Base-by-base conservation (phyloP, 2,888 invertebrate genomes). In the Anoplius nigerrimus region DNA sequence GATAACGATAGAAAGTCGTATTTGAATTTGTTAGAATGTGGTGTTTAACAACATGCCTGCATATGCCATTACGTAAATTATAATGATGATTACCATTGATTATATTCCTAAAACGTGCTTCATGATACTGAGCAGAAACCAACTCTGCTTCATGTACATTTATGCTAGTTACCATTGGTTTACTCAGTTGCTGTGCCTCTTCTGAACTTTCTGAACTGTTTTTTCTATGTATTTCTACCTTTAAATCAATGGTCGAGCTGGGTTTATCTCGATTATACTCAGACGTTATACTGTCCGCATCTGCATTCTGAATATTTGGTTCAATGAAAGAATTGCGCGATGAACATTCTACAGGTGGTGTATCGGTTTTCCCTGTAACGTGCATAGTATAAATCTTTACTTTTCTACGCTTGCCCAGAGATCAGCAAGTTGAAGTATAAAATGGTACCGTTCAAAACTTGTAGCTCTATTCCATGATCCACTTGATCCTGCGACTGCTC, bases 161-260 rank as follows among this genome's bases (percentile, higher is more conserved):
- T 59, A 82, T 76, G 62, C 72, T 82, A 21, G 84, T 81, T 53
- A 82, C 81, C 55, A 81, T 81, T 43, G 84, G 84, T 67, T 87
- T 86, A 61, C 78, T 81, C 42, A 86, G 74, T 66, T 87, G 85
- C 24, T 85, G 80, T 74, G 93, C 92, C 74, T 95, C 94, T 85
- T 95, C 94, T 79, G 95, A 95, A 74, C 96, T 96, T 88, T 95
- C 96, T 0, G 96, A 96, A 84, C 96, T 96, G 87, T 96, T 96
- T 87, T 96, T 97, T 67, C 97, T 92, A 90, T 97, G 97, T 62
- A 97, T 97, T 89, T 97, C 97, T 68, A 96, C 97, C 91, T 97
- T 96, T 80, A 97, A 91, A 91, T 97, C 97, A 93, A 89, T 88
- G 34, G 87, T 88, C 45, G 89, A 88, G 71, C 82, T 88, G 68